Conservation (phyloP, 2,888 invertebrate species). For the Synergus laeviventris region DNA sequence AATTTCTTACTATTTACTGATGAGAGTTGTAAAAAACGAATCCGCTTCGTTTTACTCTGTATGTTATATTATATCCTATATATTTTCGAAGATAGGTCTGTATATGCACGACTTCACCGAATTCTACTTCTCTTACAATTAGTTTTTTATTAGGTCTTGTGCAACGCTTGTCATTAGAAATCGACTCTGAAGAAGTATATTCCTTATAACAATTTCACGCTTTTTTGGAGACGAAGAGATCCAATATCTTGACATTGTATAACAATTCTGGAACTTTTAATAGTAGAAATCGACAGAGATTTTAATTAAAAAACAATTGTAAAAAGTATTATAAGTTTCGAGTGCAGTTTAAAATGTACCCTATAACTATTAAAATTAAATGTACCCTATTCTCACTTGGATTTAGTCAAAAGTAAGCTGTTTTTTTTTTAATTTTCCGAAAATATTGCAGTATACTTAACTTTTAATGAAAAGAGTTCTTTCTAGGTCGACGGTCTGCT, state of each 20-base stretch:
- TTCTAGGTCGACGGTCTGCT: neutral
- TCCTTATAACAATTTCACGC: constrained; percentile 14
- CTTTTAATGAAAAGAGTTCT: neutral
- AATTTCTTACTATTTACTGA: constrained; percentile 9
- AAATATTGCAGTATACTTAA: neutral
- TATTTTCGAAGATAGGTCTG: neutral
- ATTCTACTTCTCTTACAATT: neutral
- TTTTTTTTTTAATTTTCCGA: neutral
- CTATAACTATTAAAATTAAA: no score
- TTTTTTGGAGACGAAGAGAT: neutral
- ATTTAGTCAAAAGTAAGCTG: no score
- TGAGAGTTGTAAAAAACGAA: constrained; percentile 13
- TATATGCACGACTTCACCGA: constrained; percentile 13
- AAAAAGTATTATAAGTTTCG: no score
- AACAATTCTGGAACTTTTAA: neutral
- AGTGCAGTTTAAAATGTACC: no score
- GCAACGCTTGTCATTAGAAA: constrained; percentile 34
- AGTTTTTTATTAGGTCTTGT: constrained; percentile 5
- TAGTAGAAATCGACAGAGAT: neutral
- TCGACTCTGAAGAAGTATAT: neutral
- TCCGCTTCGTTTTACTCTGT: neutral
- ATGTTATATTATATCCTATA: constrained; percentile 1
- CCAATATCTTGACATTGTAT: neutral
- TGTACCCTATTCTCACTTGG: no score
- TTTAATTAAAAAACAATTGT: neutral